Base-by-base conservation (phyloP, 1,140 invertebrate genomes). In the Neodiprion fabricii region DNA sequence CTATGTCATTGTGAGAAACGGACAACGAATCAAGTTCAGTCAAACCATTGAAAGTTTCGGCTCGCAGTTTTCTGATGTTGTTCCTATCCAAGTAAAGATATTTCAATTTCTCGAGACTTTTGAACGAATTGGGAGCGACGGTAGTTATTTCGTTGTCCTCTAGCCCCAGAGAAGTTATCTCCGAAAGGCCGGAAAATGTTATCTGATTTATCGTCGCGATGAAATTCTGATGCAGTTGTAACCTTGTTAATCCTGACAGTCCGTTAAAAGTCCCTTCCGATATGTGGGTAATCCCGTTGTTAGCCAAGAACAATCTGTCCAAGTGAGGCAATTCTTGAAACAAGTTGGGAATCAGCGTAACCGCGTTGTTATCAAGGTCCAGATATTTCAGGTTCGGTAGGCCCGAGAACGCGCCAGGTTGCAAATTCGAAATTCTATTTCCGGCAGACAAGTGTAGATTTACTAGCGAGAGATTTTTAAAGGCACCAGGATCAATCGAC, bases 191-290 rank as follows among this genome's bases (percentile, higher is more conserved):
- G 70, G 61, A 17, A 80, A 78, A 0, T 75, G 70, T 48, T 14
- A 7, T 50, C 7, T 12, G 21, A 40, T 40, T 47, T 23, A 81
- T 28, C 7, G 65, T 28, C 0, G 48, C 40, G 47, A 81, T 73
- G 1, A 75, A 71, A 70, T 81, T 81, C 28, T 76, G 17, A 10
- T 73, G 48, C 0, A 81, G 28, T 12, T 78, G 73, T 7, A 78
- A 11, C 48, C 48, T 74, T 23, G 23, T 75, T 23, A 81, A 10
- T 1, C 49, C 67, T 5, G 71, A 21, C 23, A 81, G 50, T 0
- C 73, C 78, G 0, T 53, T 71, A 17, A 81, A 81, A 21, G 79
- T 40, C 47, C 77, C 73, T 1, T 28, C 73, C 0, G 80, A 79
- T 61, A 81, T 66, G 2, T 17, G 9, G 0, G 71, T 53, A 53